Percentiles rank a stretch among this genome's conserved stretches.
phyloP scores from a whole-genome alignment of 1,140 invertebrate species.

The Archivesica marissinica region DNA sequence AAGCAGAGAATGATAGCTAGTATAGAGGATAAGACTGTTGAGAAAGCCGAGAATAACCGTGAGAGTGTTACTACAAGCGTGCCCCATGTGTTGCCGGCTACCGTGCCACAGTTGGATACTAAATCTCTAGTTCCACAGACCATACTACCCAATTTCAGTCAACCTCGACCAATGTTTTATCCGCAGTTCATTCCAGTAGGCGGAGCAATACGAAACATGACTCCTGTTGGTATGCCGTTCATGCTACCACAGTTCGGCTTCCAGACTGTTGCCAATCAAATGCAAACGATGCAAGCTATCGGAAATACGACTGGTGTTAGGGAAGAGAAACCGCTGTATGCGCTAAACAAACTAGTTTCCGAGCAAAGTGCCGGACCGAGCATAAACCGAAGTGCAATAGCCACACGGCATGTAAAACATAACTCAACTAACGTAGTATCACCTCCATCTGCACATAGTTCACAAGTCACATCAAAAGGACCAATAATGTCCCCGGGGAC shows the following conservation, averaged over 20 bases:
- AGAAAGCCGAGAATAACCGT: neutral
- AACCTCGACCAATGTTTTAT: constrained; percentile 48
- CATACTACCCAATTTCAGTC: constrained; percentile 22
- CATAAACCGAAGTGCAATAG: constrained; percentile 24
- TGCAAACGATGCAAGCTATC: constrained; percentile 20
- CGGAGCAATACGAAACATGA: constrained; percentile 18
- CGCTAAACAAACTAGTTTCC: constrained; percentile 37
- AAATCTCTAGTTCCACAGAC: constrained; percentile 11
- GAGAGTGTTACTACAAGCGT: neutral
- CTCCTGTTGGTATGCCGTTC: constrained; percentile 53
- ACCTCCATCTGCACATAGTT: constrained; percentile 43
- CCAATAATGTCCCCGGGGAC: neutral
- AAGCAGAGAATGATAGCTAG: neutral
- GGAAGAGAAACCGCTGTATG: constrained; percentile 36
- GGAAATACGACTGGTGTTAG: neutral
- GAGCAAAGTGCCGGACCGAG: constrained; percentile 7
- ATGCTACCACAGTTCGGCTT: constrained; percentile 27
- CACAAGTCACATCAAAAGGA: constrained; percentile 16
- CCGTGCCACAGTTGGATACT: neutral
- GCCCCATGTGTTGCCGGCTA: neutral
- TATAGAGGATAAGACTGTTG: neutral
- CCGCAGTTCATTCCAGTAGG: constrained; percentile 51
- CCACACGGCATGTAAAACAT: neutral
- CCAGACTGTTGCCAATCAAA: constrained; percentile 9
- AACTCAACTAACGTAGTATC: neutral